Evolutionary conservation across 2,113 vertebrate genomes (phyloP).

Genomic region (Platichthys stellatus): DNA sequence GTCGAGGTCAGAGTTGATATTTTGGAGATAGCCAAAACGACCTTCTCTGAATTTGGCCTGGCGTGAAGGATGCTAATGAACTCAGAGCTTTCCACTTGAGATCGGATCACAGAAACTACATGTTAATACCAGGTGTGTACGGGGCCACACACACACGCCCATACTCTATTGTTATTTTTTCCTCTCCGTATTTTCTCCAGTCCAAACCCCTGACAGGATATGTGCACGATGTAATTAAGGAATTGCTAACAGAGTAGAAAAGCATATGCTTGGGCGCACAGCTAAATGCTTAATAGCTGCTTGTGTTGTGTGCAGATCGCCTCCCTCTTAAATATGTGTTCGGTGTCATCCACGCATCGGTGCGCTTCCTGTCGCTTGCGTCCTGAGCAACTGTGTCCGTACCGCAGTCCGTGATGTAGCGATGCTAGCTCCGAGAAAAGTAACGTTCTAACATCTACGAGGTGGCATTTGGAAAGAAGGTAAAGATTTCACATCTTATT

Average conservation of each 20-base stretch:
- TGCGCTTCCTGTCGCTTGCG: constrained; percentile 1
- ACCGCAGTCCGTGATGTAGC: background rate
- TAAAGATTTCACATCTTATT: background rate
- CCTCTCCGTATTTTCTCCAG: constrained; percentile 3
- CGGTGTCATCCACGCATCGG: constrained; percentile 8
- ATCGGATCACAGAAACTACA: too few relatives aligned
- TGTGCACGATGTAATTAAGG: constrained; percentile 54
- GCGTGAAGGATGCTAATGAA: too few relatives aligned
- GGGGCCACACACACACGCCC: too few relatives aligned
- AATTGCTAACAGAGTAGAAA: constrained; percentile 40
- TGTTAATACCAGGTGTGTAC: too few relatives aligned
- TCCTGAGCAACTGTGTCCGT: background rate
- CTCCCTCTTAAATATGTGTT: constrained; percentile 68
- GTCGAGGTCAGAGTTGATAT: too few relatives aligned
- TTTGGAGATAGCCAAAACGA: too few relatives aligned
- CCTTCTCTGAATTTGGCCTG: too few relatives aligned
- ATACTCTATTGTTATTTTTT: background rate
- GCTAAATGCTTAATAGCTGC: constrained; percentile 66
- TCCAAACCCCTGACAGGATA: constrained; percentile 24
- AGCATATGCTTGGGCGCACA: constrained; percentile 40
- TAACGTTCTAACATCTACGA: too few relatives aligned
- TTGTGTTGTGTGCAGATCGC: constrained; percentile 37
- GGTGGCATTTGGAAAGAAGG: too few relatives aligned
- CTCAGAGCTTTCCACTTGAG: too few relatives aligned
- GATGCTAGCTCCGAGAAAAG: background rate